Percentiles rank a stretch among this genome's conserved stretches.
These are phyloP conservation scores for Metallyticus violacea DNA, from an alignment of 2,888 invertebrate species.

Conservation along the genomic window DNA sequence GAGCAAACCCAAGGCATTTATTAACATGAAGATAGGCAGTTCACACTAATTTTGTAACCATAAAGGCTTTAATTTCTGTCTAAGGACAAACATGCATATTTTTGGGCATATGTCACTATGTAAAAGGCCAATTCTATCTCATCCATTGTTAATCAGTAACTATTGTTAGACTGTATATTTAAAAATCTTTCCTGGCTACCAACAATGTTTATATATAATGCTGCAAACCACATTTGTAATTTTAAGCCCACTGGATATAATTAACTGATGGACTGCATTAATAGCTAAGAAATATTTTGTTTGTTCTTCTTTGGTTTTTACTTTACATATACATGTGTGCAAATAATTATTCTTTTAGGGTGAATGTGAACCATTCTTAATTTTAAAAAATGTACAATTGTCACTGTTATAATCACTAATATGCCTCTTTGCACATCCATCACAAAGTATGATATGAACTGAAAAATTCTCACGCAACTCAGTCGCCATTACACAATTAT, in stretches of 20 bases:
- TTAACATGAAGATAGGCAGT: neutral
- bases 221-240: neutral
- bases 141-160: neutral
- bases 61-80: neutral
- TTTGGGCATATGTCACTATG: neutral
- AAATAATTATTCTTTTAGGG: neutral
- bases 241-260: neutral
- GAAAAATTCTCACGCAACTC: slow-evolving; percentile 16
- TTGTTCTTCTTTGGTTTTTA: neutral
- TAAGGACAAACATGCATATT: neutral
- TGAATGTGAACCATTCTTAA: neutral
- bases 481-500: slow-evolving; percentile 10
- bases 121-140: neutral
- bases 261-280: neutral
- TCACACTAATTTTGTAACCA: neutral
- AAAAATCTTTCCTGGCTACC: neutral
- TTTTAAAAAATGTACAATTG: neutral
- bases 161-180: neutral
- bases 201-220: neutral
- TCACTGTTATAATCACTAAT: slow-evolving; percentile 2
- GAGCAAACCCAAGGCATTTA: neutral
- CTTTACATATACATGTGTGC: neutral
- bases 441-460: slow-evolving; percentile 24
- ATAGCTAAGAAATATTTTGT: neutral
- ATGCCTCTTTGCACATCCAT: slow-evolving; percentile 7